These are phyloP conservation scores for Halichoerus grypus DNA, from an alignment of 2,113 vertebrate genomes.

Conservation along the genomic window DNA sequence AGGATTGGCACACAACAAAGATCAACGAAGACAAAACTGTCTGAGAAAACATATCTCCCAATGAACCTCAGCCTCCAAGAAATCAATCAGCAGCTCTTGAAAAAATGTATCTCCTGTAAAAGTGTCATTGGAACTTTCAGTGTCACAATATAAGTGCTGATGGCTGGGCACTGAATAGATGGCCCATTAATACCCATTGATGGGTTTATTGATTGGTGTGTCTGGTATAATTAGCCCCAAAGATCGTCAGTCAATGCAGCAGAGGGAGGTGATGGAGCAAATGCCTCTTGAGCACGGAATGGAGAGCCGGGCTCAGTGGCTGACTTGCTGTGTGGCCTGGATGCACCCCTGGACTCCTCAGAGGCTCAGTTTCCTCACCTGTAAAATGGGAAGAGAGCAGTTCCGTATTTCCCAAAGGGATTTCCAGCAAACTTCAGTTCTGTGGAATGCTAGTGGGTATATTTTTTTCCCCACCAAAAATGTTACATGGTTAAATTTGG, in stretches of 20 bases:
- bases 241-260: conserved; percentile 15
- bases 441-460: not conserved
- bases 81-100: conserved; percentile 56
- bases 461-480: not conserved
- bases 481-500: not conserved
- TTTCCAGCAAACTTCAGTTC: not conserved
- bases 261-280: not conserved
- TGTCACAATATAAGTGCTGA: not conserved
- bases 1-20: not conserved
- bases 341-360: not conserved
- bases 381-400: not conserved
- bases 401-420: not conserved
- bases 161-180: conserved; percentile 33
- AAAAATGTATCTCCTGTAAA: conserved; percentile 61
- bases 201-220: conserved; percentile 58
- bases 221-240: conserved; percentile 40
- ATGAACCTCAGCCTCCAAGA: not conserved
- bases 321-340: not conserved
- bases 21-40: not conserved
- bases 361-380: not conserved
- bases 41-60: not conserved
- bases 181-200: conserved; percentile 51
- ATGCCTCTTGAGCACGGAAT: not conserved
- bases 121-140: not conserved
- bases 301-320: not conserved